Conservation (phyloP, 1,140 invertebrate species). For the Drosophila ironensis region DNA sequence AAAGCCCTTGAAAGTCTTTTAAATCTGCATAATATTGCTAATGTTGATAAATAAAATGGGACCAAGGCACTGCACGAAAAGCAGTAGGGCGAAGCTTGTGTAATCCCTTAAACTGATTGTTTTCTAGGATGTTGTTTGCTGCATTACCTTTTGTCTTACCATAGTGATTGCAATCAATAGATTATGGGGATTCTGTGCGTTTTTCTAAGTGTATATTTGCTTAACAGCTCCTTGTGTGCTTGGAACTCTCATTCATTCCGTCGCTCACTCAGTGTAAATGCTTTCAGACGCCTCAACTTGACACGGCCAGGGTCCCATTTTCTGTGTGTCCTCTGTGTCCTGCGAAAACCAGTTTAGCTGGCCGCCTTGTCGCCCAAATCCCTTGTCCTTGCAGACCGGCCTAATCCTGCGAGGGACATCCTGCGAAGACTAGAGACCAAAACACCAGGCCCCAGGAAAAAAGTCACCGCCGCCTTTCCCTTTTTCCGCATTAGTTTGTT, state of each 20-base stretch:
- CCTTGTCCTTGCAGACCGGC: constrained; percentile 43
- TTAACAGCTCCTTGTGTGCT: constrained; percentile 60
- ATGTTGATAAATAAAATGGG: background rate
- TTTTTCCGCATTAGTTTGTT: constrained; percentile 36
- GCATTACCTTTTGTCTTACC: no score
- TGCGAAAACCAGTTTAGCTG: constrained; percentile 1
- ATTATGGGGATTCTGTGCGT: no score
- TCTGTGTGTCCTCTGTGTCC: background rate
- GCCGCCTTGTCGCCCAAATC: constrained; percentile 47
- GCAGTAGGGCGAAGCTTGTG: no score
- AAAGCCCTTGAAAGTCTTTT: background rate
- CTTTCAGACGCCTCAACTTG: constrained; percentile 55
- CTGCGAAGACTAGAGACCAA: constrained; percentile 46
- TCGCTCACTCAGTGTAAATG: constrained; percentile 55
- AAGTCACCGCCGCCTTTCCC: constrained; percentile 2
- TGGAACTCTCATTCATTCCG: constrained; percentile 56
- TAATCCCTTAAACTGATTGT: no score
- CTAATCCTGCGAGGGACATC: constrained; percentile 53
- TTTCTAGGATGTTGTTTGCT: no score
- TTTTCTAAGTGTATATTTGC: constrained; percentile 46
- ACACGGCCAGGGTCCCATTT: constrained; percentile 24
- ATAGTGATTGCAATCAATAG: no score
- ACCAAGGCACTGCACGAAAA: background rate
- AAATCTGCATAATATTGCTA: background rate
- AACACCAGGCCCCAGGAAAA: constrained; percentile 18